phyloP scores from a whole-genome alignment of 2,113 vertebrate genomes.

The Vulpes lagopus region DNA sequence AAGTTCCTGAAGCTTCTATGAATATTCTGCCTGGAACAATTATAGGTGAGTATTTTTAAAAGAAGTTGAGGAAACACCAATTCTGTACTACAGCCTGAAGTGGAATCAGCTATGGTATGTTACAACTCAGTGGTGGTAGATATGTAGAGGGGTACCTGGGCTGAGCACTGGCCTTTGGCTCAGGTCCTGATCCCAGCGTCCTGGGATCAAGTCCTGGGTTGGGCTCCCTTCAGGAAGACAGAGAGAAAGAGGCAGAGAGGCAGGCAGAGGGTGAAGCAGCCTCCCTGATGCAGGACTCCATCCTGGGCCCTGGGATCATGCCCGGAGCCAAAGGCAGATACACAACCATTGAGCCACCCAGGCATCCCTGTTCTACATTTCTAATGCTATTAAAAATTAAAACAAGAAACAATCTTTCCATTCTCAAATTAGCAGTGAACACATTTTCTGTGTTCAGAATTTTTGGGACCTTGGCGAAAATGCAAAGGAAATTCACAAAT shows the following conservation, averaged over 20 bases:
- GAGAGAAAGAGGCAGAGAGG: too few relatives aligned
- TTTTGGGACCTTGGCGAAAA: not conserved
- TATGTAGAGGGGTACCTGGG: too few relatives aligned
- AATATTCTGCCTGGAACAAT: not conserved
- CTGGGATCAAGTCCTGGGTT: too few relatives aligned
- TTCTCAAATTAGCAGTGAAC: not conserved
- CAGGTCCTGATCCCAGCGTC: too few relatives aligned
- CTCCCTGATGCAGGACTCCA: too few relatives aligned
- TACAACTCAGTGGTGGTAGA: not conserved
- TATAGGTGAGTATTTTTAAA: conserved; percentile 29
- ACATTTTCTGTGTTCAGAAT: conserved; percentile 19
- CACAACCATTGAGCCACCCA: too few relatives aligned
- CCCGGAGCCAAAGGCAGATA: too few relatives aligned
- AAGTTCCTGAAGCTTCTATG: not conserved
- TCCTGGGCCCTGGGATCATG: too few relatives aligned
- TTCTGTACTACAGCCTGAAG: not conserved
- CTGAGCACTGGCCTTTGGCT: too few relatives aligned
- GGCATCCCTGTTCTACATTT: not conserved
- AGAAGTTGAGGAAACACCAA: conserved; percentile 17
- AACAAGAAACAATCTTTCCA: not conserved
- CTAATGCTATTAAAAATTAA: conserved; percentile 4
- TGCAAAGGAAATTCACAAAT: not conserved
- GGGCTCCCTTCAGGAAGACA: too few relatives aligned
- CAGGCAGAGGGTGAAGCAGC: too few relatives aligned
- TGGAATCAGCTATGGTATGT: not conserved